A percentile compares a stretch with the other conserved stretches of the same genome.
Conservation (phyloP, 2,888 invertebrate species). For the Axea sp. region DNA sequence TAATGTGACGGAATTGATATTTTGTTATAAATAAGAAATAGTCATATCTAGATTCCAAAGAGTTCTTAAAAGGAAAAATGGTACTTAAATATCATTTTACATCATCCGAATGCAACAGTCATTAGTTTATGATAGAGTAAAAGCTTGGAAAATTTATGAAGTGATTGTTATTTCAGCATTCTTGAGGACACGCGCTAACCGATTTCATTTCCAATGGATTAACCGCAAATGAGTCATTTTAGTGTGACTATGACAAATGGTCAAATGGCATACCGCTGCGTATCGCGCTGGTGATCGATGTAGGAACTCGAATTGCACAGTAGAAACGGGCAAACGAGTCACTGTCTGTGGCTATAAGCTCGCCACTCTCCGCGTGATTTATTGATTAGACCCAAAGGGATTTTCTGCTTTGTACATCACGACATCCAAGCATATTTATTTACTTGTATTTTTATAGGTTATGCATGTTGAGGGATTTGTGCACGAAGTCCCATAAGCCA, state of each 20-base stretch:
- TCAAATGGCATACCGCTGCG: conserved; percentile 60
- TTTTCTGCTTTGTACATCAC: conserved; percentile 51
- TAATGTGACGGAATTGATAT: conserved; percentile 8
- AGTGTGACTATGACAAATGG: conserved; percentile 65
- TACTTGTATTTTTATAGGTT: conserved; percentile 18
- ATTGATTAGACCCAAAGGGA: conserved; percentile 60
- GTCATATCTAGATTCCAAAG: too few relatives aligned
- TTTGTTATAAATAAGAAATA: too few relatives aligned
- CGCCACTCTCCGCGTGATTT: conserved; percentile 56
- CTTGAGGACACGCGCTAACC: conserved; percentile 42
- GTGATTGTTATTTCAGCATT: conserved; percentile 43
- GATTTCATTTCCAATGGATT: conserved; percentile 60
- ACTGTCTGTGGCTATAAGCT: conserved; percentile 56
- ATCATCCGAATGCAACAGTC: too few relatives aligned
- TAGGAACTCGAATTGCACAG: conserved; percentile 65
- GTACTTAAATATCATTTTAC: conserved; percentile 1
- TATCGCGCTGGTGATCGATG: conserved; percentile 66
- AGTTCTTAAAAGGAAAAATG: too few relatives aligned
- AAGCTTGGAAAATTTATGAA: conserved; percentile 31
- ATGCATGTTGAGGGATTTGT: conserved; percentile 46
- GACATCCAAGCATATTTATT: conserved; percentile 50
- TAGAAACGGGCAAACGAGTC: conserved; percentile 63
- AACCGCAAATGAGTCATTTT: conserved; percentile 59
- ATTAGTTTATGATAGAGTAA: neutral
- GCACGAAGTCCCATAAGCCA: conserved; percentile 43